Evolutionary conservation across 2,888 invertebrate species (phyloP).

Genomic region (Andrena haemorrhoa): DNA sequence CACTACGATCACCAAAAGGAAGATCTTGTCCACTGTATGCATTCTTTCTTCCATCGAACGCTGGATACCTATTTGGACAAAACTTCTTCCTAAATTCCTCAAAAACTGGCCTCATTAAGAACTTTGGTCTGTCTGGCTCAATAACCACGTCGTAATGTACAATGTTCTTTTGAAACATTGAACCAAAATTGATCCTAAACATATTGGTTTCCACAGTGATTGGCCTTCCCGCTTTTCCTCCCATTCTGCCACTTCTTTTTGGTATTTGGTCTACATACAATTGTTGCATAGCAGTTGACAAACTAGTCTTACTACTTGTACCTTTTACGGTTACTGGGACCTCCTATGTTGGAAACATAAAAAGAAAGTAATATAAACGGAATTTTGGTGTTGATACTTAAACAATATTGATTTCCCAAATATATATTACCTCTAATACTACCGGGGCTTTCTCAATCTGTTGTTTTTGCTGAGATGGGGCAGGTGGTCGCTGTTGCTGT

Average conservation of each 20-base stretch:
- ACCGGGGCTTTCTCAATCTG: too few relatives aligned
- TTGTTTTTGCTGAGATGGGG: background rate
- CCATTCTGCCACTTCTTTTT: conserved; percentile 61
- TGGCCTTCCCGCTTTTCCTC: conserved; percentile 84
- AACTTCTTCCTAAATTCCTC: conserved; percentile 76
- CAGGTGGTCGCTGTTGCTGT: background rate
- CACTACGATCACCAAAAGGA: conserved; percentile 81
- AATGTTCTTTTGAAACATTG: conserved; percentile 84
- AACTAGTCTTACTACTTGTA: background rate
- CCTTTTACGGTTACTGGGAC: background rate
- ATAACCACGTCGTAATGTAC: conserved; percentile 94
- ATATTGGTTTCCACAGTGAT: conserved; percentile 88
- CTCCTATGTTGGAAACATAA: background rate
- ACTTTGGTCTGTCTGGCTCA: conserved; percentile 89
- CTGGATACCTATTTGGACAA: conserved; percentile 86
- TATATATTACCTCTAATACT: background rate
- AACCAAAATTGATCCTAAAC: conserved; percentile 86
- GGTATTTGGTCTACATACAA: conserved; percentile 67
- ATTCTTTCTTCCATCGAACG: conserved; percentile 91
- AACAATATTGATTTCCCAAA: background rate
- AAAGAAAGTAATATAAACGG: background rate
- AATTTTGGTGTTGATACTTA: background rate
- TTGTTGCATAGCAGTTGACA: background rate
- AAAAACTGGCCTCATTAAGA: conserved; percentile 86
- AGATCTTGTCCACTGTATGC: conserved; percentile 86